Conservation (phyloP, 2,113 vertebrate species). For the Romanogobio albipinnatus region DNA sequence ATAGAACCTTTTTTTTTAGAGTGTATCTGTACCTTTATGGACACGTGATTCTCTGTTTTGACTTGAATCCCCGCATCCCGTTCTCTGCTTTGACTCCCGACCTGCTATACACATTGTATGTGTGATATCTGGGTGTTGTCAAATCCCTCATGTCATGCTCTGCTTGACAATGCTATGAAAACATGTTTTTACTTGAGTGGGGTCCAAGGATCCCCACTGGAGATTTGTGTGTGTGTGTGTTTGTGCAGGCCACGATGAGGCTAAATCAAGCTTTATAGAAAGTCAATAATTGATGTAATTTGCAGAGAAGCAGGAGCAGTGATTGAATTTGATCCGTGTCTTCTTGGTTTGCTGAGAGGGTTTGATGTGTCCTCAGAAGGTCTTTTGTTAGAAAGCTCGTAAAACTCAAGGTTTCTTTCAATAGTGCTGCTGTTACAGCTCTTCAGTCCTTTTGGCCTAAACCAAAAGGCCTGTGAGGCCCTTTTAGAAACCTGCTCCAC, state of each 20-base stretch:
- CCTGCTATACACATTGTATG: neutral
- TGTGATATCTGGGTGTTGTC: neutral
- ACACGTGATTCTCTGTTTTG: neutral
- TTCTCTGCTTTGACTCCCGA: neutral
- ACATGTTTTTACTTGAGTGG: conserved; percentile 36
- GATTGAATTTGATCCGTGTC: neutral
- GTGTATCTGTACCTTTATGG: neutral
- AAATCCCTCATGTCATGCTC: neutral
- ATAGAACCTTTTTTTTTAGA: too few relatives aligned
- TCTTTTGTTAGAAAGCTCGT: conserved; percentile 29
- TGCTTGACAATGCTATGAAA: conserved; percentile 41
- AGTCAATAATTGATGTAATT: conserved; percentile 7
- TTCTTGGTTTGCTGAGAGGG: conserved; percentile 1
- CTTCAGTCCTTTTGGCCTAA: conserved; percentile 18
- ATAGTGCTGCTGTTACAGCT: conserved; percentile 26
- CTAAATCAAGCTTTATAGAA: conserved; percentile 12
- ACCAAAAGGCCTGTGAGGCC: neutral
- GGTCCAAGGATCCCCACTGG: conserved; percentile 9
- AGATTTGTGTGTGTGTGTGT: neutral
- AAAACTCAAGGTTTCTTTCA: conserved; percentile 44
- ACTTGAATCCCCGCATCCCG: neutral
- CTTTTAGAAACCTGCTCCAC: neutral
- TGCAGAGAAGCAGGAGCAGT: neutral
- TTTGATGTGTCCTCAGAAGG: conserved; percentile 14
- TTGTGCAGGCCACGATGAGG: neutral